Base-by-base conservation (phyloP, 2,888 invertebrate species). In the Cheilosia urbana region DNA sequence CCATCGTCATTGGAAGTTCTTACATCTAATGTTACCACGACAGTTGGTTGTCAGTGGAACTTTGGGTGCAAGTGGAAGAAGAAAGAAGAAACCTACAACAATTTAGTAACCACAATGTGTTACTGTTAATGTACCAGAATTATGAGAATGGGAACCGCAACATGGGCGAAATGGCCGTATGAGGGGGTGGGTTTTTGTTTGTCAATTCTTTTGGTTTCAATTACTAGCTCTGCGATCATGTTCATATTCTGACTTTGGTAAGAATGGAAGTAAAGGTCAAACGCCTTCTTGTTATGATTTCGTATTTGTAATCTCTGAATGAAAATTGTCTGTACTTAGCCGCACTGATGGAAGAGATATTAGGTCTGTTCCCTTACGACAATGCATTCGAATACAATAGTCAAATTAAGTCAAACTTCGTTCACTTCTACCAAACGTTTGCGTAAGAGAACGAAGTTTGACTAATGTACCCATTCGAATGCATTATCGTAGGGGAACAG, bases 11-110 rank as follows among this genome's bases (percentile, higher is more conserved):
- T 55, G 53, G 49, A 34, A 34, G 60, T 63, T 75, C 63, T 49
- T 57, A 42, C 79, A 69, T 85, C 84, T 85, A 85, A 81, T 85
- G 71, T 85, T 85, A 80, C 84, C 62, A 51, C 58, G 71, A 71
- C 84, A 85, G 80, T 79, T 84, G 73, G 68, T 72, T 69, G 63
- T 21, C 6, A 17, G 15, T 40, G 57, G 58, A 58, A 65, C 58
- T 69, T 63, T 66, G 51, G 55, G 51, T 65, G 51, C 51, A 71
- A 80, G 51, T 65, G 49, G 45, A 51, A 19, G 47, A 27, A 37
- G 62, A 63, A 15, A 24, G 34, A 47, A 63, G 47, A 34, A 66
- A 62, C 19, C 40, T 55, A 5, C 40, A 30, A 60, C 68, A 60
- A 62, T 72, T 72, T 62, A 53, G 53, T 62, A 62, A 72, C 4